These are phyloP conservation scores for Lasioglossum vierecki DNA, from an alignment of 2,888 invertebrate genomes.

Conservation along the genomic window DNA sequence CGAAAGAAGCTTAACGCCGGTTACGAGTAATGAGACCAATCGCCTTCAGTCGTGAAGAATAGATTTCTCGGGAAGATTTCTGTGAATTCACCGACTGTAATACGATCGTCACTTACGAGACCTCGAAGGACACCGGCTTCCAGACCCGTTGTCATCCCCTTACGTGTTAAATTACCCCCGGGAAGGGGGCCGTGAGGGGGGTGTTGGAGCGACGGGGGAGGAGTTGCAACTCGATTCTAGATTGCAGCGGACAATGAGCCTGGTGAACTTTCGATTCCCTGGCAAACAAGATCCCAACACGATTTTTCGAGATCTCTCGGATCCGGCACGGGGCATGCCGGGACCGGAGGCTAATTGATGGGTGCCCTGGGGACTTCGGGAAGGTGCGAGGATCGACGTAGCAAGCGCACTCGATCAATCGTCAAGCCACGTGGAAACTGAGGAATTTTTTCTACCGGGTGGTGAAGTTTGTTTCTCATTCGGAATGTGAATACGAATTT, in stretches of 20 bases:
- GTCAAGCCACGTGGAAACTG: not conserved
- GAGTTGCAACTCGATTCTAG: conserved; percentile 80
- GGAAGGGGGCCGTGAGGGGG: conserved; percentile 47
- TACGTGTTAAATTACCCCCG: conserved; percentile 81
- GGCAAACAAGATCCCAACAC: conserved; percentile 73
- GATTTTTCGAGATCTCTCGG: conserved; percentile 32
- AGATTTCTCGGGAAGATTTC: conserved; percentile 56
- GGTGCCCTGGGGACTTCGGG: conserved; percentile 19
- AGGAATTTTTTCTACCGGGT: not conserved
- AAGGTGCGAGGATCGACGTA: conserved; percentile 27
- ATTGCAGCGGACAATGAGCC: conserved; percentile 79
- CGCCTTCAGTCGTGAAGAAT: conserved; percentile 40
- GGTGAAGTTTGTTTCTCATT: not conserved
- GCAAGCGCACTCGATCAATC: conserved; percentile 11
- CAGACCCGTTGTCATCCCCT: conserved; percentile 77
- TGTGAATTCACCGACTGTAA: conserved; percentile 73
- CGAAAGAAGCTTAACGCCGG: conserved; percentile 3
- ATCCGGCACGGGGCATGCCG: not conserved
- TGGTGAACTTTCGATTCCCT: conserved; percentile 79
- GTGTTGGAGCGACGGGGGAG: conserved; percentile 57
- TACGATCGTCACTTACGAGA: conserved; percentile 77
- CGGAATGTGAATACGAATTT: too few species aligned
- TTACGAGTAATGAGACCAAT: conserved; percentile 49
- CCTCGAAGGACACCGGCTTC: conserved; percentile 74
- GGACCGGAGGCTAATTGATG: conserved; percentile 55